These are phyloP conservation scores for Mormyrus iriodes DNA, from an alignment of 2,113 vertebrate species.

Conservation along the genomic window DNA sequence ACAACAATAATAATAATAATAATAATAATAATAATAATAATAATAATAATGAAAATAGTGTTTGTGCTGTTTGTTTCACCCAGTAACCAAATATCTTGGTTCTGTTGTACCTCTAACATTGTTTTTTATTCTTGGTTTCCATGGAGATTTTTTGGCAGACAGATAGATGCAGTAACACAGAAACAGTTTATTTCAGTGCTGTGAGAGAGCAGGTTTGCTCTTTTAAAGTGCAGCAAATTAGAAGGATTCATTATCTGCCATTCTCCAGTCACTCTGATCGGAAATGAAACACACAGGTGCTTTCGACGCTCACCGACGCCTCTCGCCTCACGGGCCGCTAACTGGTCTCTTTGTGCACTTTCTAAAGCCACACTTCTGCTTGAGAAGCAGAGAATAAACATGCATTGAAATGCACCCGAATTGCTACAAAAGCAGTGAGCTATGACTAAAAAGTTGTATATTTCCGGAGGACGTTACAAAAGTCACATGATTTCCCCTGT, in stretches of 20 bases:
- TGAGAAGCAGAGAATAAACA: background rate
- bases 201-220: background rate
- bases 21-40: background rate
- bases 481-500: background rate
- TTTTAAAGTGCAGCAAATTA: background rate
- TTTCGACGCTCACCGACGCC: background rate
- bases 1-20: background rate
- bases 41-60: background rate
- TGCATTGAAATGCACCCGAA: background rate
- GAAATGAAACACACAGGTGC: background rate
- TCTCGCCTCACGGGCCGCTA: background rate
- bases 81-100: background rate
- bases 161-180: background rate
- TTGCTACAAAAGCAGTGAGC: background rate
- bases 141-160: background rate
- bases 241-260: background rate
- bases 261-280: background rate
- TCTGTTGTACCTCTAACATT: background rate
- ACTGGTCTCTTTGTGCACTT: background rate
- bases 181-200: background rate
- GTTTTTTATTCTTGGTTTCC: background rate
- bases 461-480: background rate
- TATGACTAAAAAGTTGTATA: background rate
- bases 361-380: background rate
- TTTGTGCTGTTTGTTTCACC: background rate